Percentiles rank a stretch among this genome's conserved stretches.
These are phyloP conservation scores for Prionailurus viverrinus DNA, from an alignment of 2,113 vertebrate species.

Conservation along the genomic window DNA sequence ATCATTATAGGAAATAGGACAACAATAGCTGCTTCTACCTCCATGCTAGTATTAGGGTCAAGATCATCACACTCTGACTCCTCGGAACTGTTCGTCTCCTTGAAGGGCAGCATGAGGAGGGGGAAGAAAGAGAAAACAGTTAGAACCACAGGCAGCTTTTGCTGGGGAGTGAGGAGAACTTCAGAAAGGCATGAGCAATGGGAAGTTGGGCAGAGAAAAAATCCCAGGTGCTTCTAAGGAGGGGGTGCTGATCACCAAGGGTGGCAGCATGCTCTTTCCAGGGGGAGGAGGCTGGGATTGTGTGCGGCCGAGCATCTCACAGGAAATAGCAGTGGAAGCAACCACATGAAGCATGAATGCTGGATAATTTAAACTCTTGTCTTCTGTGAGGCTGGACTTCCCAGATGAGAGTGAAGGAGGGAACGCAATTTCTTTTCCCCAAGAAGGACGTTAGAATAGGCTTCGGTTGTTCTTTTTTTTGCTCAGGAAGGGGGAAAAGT, in stretches of 20 bases:
- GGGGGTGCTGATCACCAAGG: slow-evolving; percentile 28
- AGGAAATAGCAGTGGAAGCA: slow-evolving; percentile 75
- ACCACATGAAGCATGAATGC: slow-evolving; percentile 64
- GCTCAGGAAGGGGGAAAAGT: background rate
- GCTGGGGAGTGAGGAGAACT: slow-evolving; percentile 56
- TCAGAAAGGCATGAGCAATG: slow-evolving; percentile 73
- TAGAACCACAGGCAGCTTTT: slow-evolving; percentile 82
- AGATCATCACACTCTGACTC: slow-evolving; percentile 99
- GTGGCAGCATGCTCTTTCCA: slow-evolving; percentile 84
- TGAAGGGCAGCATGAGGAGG: slow-evolving; percentile 89
- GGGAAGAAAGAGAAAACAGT: slow-evolving; percentile 88
- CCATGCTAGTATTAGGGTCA: slow-evolving; percentile 98
- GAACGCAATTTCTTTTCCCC: slow-evolving; percentile 77
- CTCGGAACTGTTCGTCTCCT: slow-evolving; percentile 98
- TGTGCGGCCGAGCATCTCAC: background rate
- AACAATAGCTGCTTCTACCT: slow-evolving; percentile 93
- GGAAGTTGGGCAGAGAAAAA: slow-evolving; percentile 58
- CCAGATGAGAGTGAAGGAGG: slow-evolving; percentile 13
- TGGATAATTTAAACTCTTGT: background rate
- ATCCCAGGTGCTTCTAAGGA: slow-evolving; percentile 60
- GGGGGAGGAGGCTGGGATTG: slow-evolving; percentile 65
- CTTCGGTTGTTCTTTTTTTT: slow-evolving; percentile 37
- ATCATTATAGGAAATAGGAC: slow-evolving; percentile 72
- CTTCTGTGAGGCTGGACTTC: slow-evolving; percentile 34
- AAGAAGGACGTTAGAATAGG: slow-evolving; percentile 27